Evolutionary conservation across 2,888 invertebrate species (phyloP).

Genomic region (Caenorhabditis auriculariae): DNA sequence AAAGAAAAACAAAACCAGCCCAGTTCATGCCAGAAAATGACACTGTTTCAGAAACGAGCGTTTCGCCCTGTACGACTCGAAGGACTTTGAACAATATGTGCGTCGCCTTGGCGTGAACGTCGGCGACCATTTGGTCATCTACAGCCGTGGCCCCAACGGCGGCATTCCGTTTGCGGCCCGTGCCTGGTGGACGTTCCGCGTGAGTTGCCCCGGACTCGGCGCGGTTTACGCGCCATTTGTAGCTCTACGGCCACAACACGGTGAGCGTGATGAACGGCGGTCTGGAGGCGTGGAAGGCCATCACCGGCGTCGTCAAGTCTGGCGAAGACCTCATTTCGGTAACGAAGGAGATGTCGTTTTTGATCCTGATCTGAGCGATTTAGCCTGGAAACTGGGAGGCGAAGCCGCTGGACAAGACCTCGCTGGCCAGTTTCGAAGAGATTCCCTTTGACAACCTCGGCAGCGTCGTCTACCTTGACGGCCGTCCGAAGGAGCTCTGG

Average conservation of each 20-base stretch:
- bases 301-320: slow-evolving; percentile 20
- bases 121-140: slow-evolving; percentile 45
- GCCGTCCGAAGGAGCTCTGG: slow-evolving; percentile 20
- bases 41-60: slow-evolving; percentile 22
- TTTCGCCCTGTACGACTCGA: slow-evolving; percentile 42
- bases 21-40: neutral
- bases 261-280: slow-evolving; percentile 43
- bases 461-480: slow-evolving; percentile 23
- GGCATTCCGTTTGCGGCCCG: slow-evolving; percentile 45
- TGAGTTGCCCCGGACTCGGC: slow-evolving; percentile 2
- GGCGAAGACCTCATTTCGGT: no score
- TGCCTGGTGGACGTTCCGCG: slow-evolving; percentile 48
- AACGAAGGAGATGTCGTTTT: no score
- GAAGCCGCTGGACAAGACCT: slow-evolving; percentile 10
- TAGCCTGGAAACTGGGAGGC: slow-evolving; percentile 21
- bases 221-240: no score
- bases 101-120: slow-evolving; percentile 45
- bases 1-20: no score
- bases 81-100: slow-evolving; percentile 46
- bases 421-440: slow-evolving; percentile 15
- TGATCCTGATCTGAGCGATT: no score
- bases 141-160: slow-evolving; percentile 44
- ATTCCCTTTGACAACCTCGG: slow-evolving; percentile 25
- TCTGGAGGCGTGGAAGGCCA: slow-evolving; percentile 38
- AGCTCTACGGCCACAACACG: slow-evolving; percentile 46